phyloP scores from a whole-genome alignment of 2,888 invertebrate genomes.

The Tenthredo notha region DNA sequence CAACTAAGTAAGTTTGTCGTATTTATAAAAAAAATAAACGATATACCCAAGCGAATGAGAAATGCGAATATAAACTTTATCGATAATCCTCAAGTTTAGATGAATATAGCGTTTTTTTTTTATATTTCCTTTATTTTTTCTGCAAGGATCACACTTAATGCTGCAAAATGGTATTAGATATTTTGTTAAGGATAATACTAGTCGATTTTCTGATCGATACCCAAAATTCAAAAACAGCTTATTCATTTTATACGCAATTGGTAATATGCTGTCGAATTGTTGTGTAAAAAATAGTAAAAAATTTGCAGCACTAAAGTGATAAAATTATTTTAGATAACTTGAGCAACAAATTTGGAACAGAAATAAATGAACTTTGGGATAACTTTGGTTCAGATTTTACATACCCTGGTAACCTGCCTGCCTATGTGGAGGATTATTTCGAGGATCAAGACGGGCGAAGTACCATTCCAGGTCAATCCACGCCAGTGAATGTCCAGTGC shows the following conservation, averaged over 20 bases:
- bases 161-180: constrained; percentile 38
- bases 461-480: constrained; percentile 63
- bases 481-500: constrained; percentile 81
- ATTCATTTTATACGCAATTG: background rate
- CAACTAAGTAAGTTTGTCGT: constrained; percentile 84
- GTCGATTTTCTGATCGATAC: constrained; percentile 32
- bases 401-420: constrained; percentile 85
- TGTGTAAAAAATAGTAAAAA: background rate
- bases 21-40: background rate
- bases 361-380: constrained; percentile 86
- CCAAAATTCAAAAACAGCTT: background rate
- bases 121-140: background rate
- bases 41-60: background rate
- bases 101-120: constrained; percentile 4
- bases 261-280: constrained; percentile 23
- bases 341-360: constrained; percentile 86
- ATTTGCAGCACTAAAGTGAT: constrained; percentile 64
- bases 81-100: constrained; percentile 41
- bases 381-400: constrained; percentile 85
- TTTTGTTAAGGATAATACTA: background rate
- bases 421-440: constrained; percentile 87
- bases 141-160: constrained; percentile 43
- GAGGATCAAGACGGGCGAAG: constrained; percentile 82
- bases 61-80: background rate
- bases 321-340: constrained; percentile 83